These are phyloP conservation scores for Drosophila malerkotliana DNA, from an alignment of 1,140 invertebrate species.

Conservation along the genomic window DNA sequence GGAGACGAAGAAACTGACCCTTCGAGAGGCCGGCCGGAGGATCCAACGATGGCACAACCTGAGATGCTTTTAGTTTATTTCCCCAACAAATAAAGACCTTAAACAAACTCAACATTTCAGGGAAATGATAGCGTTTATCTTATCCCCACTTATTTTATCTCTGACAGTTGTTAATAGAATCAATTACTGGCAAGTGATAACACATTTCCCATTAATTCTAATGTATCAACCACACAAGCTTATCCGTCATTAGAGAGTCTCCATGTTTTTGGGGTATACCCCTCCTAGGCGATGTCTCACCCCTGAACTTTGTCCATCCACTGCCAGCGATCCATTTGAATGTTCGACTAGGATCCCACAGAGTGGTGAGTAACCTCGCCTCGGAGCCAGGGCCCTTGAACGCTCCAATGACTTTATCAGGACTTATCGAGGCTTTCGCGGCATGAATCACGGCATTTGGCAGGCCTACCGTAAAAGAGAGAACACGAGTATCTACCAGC, in stretches of 20 bases:
- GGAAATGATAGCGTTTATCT: slow-evolving; percentile 7
- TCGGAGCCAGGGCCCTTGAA: slow-evolving; percentile 22
- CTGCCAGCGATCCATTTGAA: slow-evolving; percentile 16
- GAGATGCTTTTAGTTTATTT: neutral
- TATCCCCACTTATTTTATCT: neutral
- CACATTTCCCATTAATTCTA: slow-evolving; percentile 1
- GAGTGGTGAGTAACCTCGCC: slow-evolving; percentile 21
- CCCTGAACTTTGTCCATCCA: slow-evolving; percentile 22
- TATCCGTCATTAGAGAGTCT: slow-evolving; percentile 5
- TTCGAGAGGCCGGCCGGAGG: slow-evolving; percentile 54
- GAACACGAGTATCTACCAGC: slow-evolving; percentile 37
- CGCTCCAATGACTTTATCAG: slow-evolving; percentile 12
- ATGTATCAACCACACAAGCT: neutral
- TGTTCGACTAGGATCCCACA: slow-evolving; percentile 10
- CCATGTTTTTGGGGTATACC: slow-evolving; percentile 26
- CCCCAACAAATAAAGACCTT: neutral
- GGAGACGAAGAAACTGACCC: slow-evolving; percentile 56
- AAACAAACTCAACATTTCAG: neutral
- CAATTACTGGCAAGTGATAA: slow-evolving; percentile 22
- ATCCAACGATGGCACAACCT: slow-evolving; percentile 38
- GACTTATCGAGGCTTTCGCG: slow-evolving; percentile 23
- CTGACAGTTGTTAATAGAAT: slow-evolving; percentile 36
- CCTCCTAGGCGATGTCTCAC: slow-evolving; percentile 13
- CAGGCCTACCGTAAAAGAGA: slow-evolving; percentile 20
- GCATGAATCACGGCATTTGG: slow-evolving; percentile 30